Base-by-base conservation (phyloP, 30 jellyfish, hydroid and myxozoan genomes). In the Nemopilema nomurai region DNA sequence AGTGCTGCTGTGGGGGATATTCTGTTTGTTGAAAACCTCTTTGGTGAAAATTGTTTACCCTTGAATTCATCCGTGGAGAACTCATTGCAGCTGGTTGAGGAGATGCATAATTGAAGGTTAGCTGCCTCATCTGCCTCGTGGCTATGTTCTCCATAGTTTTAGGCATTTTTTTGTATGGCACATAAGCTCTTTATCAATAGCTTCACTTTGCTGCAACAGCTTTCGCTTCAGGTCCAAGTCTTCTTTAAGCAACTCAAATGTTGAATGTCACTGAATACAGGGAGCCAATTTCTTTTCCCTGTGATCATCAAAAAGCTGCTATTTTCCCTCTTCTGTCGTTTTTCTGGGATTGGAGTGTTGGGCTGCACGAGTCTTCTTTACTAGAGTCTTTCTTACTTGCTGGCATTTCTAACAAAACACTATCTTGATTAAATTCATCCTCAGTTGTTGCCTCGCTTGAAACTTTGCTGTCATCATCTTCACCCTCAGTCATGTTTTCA, bases 91-190 rank as follows among this genome's bases (percentile, higher is more conserved):
- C 31, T 64, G 74, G 74, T 64, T 64, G 74, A 64, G 1, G 74
- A 0, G 28, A n/a, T 0, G 31, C 74, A 64, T n/a, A 64, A 0
- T 22, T 0, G 31, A 64, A 64, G 31, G 28, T 64, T 64, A 9
- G 28, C 31, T 64, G 74, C 74, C 31, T 22, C 74, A 64, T 64
- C 31, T 64, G 74, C 31, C 16, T 19, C 28, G 16, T 64, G 28
- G 74, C 74, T 23, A 64, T 26, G 16, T 26, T 64, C 74, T 64
- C 74, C 74, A 64, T 64, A 26, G 74, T 64, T 64, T 64, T 64
- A n/a, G 74, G 16, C 74, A 64, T 64, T 23, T 64, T 9, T 1
- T 64, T 22, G 74, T n/a, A 64, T 64, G 74, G 4, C 31, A 22
- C 74, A 64, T n/a, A 22, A 53, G n/a, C 68, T 53, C 68, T 53